Evolutionary conservation across 2,888 invertebrate species (phyloP).

Genomic region (Caenorhabditis sulstoni): DNA sequence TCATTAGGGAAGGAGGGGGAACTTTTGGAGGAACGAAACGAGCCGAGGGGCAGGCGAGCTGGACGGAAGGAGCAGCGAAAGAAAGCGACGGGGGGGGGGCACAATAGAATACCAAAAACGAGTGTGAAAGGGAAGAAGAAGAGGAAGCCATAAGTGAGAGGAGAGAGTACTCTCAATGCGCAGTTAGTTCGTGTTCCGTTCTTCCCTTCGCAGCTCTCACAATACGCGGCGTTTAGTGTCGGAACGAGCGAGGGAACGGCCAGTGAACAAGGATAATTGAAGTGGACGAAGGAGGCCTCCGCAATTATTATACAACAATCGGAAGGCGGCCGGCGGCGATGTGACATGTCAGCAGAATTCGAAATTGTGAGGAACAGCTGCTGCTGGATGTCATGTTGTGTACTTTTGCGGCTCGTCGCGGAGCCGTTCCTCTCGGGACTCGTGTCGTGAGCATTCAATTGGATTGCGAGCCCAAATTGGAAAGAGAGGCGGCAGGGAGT

Average conservation of each 20-base stretch:
- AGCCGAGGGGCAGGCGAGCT: background rate
- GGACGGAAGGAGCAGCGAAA: background rate
- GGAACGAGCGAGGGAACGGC: constrained; percentile 15
- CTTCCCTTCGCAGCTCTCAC: constrained; percentile 9
- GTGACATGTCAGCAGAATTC: constrained; percentile 24
- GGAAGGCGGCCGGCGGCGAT: constrained; percentile 31
- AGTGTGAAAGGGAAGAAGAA: constrained; percentile 27
- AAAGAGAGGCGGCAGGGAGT: constrained; percentile 10
- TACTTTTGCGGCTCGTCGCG: constrained; percentile 18
- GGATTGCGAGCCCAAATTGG: constrained; percentile 5
- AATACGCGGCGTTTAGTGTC: constrained; percentile 17
- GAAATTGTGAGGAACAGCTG: constrained; percentile 42
- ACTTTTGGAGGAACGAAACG: constrained; percentile 6
- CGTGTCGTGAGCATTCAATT: constrained; percentile 19
- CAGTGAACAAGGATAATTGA: constrained; percentile 41
- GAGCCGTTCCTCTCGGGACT: background rate
- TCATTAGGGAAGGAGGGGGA: constrained; percentile 41
- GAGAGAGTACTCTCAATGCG: background rate
- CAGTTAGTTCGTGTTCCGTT: background rate
- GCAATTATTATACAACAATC: constrained; percentile 21
- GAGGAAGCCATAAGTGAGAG: constrained; percentile 9
- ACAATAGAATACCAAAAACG: constrained; percentile 46
- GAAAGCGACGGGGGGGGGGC: constrained; percentile 2
- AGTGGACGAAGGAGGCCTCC: constrained; percentile 4
- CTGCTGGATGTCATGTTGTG: constrained; percentile 24